Base-by-base conservation (phyloP, 2,113 vertebrate species). In the Seriola dumerili region DNA sequence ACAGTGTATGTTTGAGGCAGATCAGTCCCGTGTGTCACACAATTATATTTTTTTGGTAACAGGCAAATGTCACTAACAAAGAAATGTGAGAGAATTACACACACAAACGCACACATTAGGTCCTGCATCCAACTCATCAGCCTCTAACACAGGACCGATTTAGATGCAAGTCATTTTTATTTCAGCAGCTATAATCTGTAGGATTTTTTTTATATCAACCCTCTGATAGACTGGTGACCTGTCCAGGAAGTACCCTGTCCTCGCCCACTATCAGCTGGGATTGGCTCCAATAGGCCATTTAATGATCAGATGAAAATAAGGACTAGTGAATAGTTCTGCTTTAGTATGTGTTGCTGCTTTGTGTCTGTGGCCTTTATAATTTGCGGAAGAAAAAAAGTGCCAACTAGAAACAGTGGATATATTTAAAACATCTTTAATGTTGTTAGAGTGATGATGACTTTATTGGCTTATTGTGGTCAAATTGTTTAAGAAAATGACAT, bases 391-490 rank as follows among this genome's bases (percentile, higher is more conserved):
- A 66, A 54, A 46, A 42, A 25, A 36, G 6, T 55, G 12, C 3
- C 11, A 25, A 29, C 10, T 58, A 11, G 34, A 72, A 69, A 77
- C 48, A 58, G 72, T 32, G 29, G 8, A 74, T 58, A 64, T 21
- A 64, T 38, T 38, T 19, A 19, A 70, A 67, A 62, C 61, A 74
- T 71, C 4, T 70, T 40, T 42, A 42, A 72, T 34, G 14, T 29
- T 72, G 21, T 52, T 21, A 14, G 8, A 48, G 2, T 42, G 44
- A 67, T 9, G 42, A 5, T 38, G 72, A 65, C 13, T 54, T 55
- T 9, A 55, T 52, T 23, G 44, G 3, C 8, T 19, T 58, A 58
- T 78, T 63, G 58, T 86, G 75, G 66, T 66, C 42, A 32, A 38
- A 34, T 11, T 16, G n/a, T 34, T 65, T 13, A 3, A 25, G 36